phyloP scores from a whole-genome alignment of 2,113 vertebrate genomes.

The Hemichromis elongatus region DNA sequence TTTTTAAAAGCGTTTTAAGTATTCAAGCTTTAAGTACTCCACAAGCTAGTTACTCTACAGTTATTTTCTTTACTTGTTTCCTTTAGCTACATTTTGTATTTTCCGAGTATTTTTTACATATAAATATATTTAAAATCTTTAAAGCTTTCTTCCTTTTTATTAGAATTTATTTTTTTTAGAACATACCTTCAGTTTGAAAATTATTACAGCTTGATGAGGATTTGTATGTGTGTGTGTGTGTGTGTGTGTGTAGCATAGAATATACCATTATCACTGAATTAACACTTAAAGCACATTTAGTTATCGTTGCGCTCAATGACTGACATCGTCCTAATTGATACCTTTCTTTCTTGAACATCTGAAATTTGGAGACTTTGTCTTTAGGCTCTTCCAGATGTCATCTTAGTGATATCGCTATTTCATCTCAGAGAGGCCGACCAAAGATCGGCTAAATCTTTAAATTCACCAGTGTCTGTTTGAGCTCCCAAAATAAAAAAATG shows the following conservation, averaged over 20 bases:
- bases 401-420: neutral
- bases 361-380: neutral
- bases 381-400: neutral
- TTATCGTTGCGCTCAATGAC: neutral
- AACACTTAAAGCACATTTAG: neutral
- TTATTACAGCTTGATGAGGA: conserved; percentile 43
- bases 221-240: conserved; percentile 5
- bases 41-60: conserved; percentile 59
- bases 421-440: neutral
- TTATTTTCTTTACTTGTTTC: conserved; percentile 62
- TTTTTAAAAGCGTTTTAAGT: conserved; percentile 40
- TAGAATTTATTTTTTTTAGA: conserved; percentile 63
- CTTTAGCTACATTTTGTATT: conserved; percentile 68
- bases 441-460: neutral
- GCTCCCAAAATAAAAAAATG: neutral
- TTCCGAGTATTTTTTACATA: conserved; percentile 62
- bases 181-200: conserved; percentile 47
- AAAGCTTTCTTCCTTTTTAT: conserved; percentile 67
- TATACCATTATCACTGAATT: neutral
- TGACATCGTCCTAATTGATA: neutral
- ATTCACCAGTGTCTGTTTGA: neutral
- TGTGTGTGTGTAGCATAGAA: conserved; percentile 17
- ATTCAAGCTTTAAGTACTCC: conserved; percentile 72
- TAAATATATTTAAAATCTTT: conserved; percentile 72
- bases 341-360: neutral